Conservation (phyloP, 2,113 vertebrate species). For the Clupea harengus region DNA sequence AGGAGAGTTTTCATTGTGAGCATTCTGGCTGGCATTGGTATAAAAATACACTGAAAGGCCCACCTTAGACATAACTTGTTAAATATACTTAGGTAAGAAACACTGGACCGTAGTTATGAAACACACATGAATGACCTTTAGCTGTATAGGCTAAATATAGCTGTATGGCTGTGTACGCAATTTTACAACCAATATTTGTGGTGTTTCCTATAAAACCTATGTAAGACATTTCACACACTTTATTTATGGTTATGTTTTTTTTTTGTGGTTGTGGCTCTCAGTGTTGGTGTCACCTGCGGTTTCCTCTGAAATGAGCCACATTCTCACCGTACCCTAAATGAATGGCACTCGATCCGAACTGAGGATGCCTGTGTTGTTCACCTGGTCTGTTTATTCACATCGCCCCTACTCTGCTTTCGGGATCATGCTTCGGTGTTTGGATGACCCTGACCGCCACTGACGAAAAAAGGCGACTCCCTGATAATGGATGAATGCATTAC, state of each 20-base stretch:
- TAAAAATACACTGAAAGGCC: not conserved
- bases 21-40: not conserved
- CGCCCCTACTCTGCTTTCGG: not conserved
- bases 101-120: not conserved
- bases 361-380: slow-evolving; percentile 23
- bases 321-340: not conserved
- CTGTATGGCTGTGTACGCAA: not conserved
- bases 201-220: not conserved
- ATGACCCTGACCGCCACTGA: slow-evolving; percentile 30
- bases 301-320: not conserved
- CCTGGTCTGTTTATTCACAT: slow-evolving; percentile 21
- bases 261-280: not conserved
- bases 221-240: not conserved
- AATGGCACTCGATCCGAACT: not conserved
- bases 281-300: not conserved
- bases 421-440: slow-evolving; percentile 30
- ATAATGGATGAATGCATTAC: slow-evolving; percentile 47
- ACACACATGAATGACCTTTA: not conserved
- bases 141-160: not conserved
- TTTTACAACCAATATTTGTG: not conserved
- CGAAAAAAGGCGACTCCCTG: not conserved
- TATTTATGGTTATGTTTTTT: not conserved
- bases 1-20: not conserved
- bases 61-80: not conserved
- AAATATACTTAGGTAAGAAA: not conserved